Conservation (phyloP, 2,888 invertebrate species). For the Nymphalis polychloros region DNA sequence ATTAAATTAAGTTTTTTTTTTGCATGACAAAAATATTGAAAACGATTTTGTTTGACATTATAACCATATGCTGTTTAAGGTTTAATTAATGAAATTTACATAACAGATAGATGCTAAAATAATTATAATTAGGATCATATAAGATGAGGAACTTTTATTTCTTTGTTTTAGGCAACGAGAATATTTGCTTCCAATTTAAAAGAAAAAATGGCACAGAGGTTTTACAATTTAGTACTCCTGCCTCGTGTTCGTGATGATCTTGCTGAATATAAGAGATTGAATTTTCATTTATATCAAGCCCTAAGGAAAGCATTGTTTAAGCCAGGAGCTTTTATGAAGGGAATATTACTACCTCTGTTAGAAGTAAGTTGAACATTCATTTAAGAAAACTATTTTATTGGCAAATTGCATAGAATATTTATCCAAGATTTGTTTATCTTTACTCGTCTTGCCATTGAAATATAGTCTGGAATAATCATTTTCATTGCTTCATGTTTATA, state of each 20-base stretch:
- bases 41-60: too few relatives aligned
- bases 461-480: too few relatives aligned
- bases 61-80: too few relatives aligned
- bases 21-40: too few relatives aligned
- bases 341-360: conserved; percentile 86
- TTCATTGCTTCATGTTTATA: too few relatives aligned
- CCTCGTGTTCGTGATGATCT: conserved; percentile 97
- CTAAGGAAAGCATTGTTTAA: conserved; percentile 96
- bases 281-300: conserved; percentile 98
- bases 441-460: not conserved
- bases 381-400: not conserved
- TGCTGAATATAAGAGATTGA: conserved; percentile 95
- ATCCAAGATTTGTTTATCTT: not conserved
- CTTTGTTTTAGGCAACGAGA: conserved; percentile 86
- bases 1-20: too few relatives aligned
- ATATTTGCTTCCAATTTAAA: conserved; percentile 98
- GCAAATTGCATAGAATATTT: too few relatives aligned
- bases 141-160: conserved; percentile 14
- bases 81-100: too few relatives aligned
- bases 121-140: too few relatives aligned
- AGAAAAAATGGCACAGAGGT: conserved; percentile 97
- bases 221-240: conserved; percentile 95
- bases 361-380: conserved; percentile 67
- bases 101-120: too few relatives aligned
- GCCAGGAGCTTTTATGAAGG: conserved; percentile 99